A percentile compares a stretch with the other conserved stretches of the same genome.
These are phyloP conservation scores for Chelonus formosanus DNA, from an alignment of 2,888 invertebrate species.

Conservation along the genomic window DNA sequence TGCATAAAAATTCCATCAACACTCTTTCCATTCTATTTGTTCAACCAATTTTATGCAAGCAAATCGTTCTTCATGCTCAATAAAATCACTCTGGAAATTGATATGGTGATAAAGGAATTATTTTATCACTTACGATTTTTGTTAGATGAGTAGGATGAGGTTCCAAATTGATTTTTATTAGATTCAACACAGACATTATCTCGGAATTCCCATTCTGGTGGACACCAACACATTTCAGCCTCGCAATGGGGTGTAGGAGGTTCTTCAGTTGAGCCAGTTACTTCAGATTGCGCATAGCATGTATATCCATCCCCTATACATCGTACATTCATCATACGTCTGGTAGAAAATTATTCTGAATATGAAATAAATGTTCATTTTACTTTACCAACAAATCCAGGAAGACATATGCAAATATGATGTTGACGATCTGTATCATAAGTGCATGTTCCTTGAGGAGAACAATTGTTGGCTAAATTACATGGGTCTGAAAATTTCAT, in stretches of 20 bases:
- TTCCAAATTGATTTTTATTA: constrained; percentile 36
- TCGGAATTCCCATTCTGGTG: constrained; percentile 65
- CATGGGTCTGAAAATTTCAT: constrained; percentile 58
- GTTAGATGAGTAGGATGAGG: constrained; percentile 24
- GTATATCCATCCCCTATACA: constrained; percentile 65
- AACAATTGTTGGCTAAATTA: constrained; percentile 69
- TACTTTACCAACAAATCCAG: constrained; percentile 68
- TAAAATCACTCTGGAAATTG: constrained; percentile 20
- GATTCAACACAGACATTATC: constrained; percentile 51
- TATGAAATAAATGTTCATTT: constrained; percentile 16
- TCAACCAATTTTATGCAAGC: neutral
- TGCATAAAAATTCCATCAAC: neutral
- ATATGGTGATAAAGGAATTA: constrained; percentile 9
- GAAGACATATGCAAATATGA: constrained; percentile 67
- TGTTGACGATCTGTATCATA: constrained; percentile 57
- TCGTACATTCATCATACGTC: constrained; percentile 23
- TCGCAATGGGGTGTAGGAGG: constrained; percentile 62
- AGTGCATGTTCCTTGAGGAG: constrained; percentile 67
- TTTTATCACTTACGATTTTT: constrained; percentile 36
- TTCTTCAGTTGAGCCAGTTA: constrained; percentile 46
- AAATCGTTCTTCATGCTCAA: constrained; percentile 32
- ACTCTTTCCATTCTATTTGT: constrained; percentile 9
- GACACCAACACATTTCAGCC: constrained; percentile 70
- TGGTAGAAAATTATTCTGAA: constrained; percentile 1
- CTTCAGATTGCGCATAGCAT: constrained; percentile 58